Evolutionary conservation across 2,113 vertebrate genomes (phyloP).

Genomic region (Epinephelus lanceolatus): DNA sequence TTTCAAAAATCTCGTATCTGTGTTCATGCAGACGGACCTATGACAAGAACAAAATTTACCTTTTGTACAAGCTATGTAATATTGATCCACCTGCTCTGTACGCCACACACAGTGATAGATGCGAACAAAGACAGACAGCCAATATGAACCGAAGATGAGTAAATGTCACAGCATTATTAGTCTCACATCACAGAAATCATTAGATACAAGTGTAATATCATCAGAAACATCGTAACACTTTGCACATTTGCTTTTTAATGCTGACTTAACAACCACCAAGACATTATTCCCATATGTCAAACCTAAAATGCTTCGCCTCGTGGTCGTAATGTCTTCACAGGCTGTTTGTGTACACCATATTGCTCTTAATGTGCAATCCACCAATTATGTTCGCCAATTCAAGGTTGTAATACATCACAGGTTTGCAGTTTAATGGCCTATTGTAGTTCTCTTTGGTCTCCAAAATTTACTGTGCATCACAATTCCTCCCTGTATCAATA

Average conservation of each 20-base stretch:
- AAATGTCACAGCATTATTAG: conserved; percentile 11
- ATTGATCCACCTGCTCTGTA: not conserved
- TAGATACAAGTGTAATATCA: not conserved
- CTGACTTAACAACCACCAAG: not conserved
- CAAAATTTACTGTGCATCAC: conserved; percentile 35
- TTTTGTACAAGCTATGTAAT: not conserved
- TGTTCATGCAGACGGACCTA: no score
- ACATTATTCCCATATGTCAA: conserved; percentile 12
- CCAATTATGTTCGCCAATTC: conserved; percentile 27
- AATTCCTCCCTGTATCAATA: conserved; percentile 37
- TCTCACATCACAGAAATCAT: not conserved
- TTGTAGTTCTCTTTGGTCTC: conserved; percentile 46
- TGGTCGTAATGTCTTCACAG: conserved; percentile 19
- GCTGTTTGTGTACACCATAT: conserved; percentile 24
- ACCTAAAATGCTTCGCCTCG: conserved; percentile 10
- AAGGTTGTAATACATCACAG: conserved; percentile 48
- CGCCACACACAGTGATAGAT: not conserved
- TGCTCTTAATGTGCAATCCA: conserved; percentile 53
- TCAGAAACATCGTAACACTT: conserved; percentile 5
- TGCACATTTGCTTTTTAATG: conserved; percentile 19
- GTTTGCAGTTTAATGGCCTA: conserved; percentile 42
- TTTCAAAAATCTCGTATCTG: no score
- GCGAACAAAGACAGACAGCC: not conserved
- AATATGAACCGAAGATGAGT: not conserved
- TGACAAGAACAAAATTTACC: not conserved